These are phyloP conservation scores for Sander vitreus DNA, from an alignment of 2,113 vertebrate genomes.

Conservation along the genomic window DNA sequence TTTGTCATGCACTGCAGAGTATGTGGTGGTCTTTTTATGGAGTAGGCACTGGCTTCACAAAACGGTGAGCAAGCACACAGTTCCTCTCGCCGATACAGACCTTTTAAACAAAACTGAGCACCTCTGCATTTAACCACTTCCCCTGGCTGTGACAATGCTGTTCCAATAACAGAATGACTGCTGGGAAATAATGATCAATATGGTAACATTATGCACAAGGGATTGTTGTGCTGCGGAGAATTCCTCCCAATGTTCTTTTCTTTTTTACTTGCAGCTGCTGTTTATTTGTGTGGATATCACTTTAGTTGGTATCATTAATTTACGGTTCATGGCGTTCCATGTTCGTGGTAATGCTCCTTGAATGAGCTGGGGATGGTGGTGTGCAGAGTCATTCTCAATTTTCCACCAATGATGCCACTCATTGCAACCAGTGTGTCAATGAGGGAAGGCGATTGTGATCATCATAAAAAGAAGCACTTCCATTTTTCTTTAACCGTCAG, in stretches of 20 bases:
- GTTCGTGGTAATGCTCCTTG: neutral
- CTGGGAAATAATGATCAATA: conserved; percentile 29
- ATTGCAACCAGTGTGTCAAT: neutral
- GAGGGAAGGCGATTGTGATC: neutral
- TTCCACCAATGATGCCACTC: neutral
- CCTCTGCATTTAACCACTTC: neutral
- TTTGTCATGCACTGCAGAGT: neutral
- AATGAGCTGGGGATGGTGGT: neutral
- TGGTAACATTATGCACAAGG: conserved; percentile 1
- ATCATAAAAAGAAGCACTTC: neutral
- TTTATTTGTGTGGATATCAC: conserved; percentile 12
- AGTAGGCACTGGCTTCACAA: neutral
- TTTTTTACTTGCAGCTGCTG: conserved; percentile 10
- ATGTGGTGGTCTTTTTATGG: neutral
- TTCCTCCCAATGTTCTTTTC: neutral
- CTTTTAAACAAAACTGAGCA: neutral
- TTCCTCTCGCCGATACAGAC: neutral
- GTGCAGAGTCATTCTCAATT: neutral
- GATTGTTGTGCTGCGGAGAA: neutral
- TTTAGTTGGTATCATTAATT: conserved; percentile 21
- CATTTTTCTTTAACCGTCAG: neutral
- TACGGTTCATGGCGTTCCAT: neutral
- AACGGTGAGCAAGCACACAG: neutral
- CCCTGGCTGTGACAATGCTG: conserved; percentile 9
- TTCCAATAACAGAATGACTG: conserved; percentile 28